Conservation (phyloP, 2,113 vertebrate genomes). For the Rhabdomys dilectus region DNA sequence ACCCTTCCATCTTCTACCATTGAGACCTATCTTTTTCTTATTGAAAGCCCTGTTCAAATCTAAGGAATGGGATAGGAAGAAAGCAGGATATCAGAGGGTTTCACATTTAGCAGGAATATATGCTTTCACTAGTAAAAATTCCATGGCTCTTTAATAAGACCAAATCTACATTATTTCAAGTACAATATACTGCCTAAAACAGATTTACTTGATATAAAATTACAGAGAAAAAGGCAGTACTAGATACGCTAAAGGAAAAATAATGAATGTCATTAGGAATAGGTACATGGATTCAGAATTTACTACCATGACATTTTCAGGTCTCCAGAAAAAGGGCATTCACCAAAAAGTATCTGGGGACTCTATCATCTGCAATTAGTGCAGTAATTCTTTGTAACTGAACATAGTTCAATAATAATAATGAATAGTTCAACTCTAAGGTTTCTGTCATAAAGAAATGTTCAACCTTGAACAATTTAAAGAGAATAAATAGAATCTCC, state of each 20-base stretch:
- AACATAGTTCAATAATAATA: not conserved
- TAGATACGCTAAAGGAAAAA: not conserved
- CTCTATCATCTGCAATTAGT: not conserved
- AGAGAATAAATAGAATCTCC: slow-evolving; percentile 20
- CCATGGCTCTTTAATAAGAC: not conserved
- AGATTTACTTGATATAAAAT: not conserved
- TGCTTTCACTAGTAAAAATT: not conserved
- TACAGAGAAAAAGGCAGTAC: not conserved
- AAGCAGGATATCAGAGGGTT: not conserved
- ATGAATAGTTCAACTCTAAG: not conserved
- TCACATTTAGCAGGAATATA: not conserved
- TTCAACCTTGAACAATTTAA: not conserved
- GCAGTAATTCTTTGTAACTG: not conserved
- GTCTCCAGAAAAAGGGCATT: not conserved
- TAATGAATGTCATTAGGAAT: not conserved
- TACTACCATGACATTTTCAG: slow-evolving; percentile 35
- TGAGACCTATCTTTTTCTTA: not conserved
- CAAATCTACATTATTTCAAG: not conserved
- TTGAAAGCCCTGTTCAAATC: slow-evolving; percentile 29
- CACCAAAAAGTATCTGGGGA: not conserved
- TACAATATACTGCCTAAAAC: not conserved
- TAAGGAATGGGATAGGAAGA: not conserved
- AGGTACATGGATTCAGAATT: not conserved
- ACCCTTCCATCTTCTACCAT: not conserved
- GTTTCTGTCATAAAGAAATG: not conserved